These are phyloP conservation scores for Polydrusus tereticollis DNA, from an alignment of 2,888 invertebrate genomes.

Conservation along the genomic window DNA sequence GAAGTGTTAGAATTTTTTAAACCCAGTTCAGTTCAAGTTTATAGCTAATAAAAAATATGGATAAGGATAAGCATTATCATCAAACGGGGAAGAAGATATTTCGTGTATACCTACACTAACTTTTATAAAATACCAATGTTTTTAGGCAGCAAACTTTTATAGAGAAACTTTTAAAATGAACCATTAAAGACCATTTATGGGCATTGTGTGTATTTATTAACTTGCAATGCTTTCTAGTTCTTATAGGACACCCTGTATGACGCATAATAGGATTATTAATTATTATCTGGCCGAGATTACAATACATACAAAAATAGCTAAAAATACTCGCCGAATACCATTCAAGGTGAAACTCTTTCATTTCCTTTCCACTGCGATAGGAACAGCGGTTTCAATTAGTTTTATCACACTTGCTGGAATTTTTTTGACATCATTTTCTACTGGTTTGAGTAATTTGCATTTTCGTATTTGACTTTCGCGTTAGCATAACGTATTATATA, in stretches of 20 bases:
- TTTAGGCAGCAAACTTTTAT: no score
- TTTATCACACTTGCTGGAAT: background rate
- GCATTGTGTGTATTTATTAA: no score
- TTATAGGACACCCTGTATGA: background rate
- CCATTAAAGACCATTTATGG: no score
- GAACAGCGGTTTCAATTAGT: background rate
- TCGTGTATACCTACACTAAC: no score
- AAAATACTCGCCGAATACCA: conserved; percentile 16
- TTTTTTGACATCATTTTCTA: conserved; percentile 5
- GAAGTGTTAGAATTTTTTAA: no score
- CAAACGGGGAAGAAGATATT: no score
- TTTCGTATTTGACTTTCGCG: background rate
- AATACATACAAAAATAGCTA: background rate
- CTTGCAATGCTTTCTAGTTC: no score
- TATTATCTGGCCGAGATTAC: background rate
- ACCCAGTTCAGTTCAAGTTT: no score
- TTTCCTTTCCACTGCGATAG: conserved; percentile 2
- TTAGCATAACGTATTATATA: background rate
- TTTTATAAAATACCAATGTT: no score
- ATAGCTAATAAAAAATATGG: no score
- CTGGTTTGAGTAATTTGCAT: background rate
- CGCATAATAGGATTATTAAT: background rate
- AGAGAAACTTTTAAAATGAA: no score
- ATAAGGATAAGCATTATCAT: no score
- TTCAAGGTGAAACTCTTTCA: conserved; percentile 27